Conservation (phyloP, 2,888 invertebrate genomes). For the Loripinus fragilis region DNA sequence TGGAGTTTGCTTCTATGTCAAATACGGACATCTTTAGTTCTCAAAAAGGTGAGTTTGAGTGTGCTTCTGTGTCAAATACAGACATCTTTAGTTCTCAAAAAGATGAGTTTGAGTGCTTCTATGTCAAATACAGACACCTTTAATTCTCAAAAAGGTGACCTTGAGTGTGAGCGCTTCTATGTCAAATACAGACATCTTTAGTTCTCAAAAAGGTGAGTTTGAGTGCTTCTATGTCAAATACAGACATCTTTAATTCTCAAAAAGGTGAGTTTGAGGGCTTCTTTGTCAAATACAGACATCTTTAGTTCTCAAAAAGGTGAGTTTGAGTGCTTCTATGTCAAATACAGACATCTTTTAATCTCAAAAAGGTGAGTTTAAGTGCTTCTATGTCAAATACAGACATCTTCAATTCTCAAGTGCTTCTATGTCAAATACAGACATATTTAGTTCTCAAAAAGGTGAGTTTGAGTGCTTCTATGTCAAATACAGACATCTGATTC, state of each 20-base stretch:
- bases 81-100: no score
- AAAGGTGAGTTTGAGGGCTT: conserved; percentile 57
- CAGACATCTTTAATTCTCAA: conserved; percentile 64
- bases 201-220: no score
- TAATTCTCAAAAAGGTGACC: conserved; percentile 44
- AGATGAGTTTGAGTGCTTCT: no score
- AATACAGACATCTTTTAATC: no score
- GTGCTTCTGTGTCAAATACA: no score
- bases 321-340: no score
- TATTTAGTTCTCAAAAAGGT: no score
- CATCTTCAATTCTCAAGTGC: conserved; percentile 60
- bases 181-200: no score
- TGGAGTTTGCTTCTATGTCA: conserved; percentile 77
- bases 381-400: conserved; percentile 75
- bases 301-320: conserved; percentile 52
- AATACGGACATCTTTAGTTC: conserved; percentile 67
- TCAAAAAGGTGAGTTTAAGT: no score
- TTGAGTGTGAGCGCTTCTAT: no score
- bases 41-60: conserved; percentile 46
- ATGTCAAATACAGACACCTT: conserved; percentile 73
- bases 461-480: conserved; percentile 76
- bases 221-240: conserved; percentile 74
- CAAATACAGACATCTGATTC: conserved; percentile 67
- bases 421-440: no score
- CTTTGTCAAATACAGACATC: conserved; percentile 73